Percentiles rank a stretch among this genome's conserved stretches.
These are phyloP conservation scores for Penaeus monodon DNA, from an alignment of 2,888 invertebrate genomes.

Conservation along the genomic window DNA sequence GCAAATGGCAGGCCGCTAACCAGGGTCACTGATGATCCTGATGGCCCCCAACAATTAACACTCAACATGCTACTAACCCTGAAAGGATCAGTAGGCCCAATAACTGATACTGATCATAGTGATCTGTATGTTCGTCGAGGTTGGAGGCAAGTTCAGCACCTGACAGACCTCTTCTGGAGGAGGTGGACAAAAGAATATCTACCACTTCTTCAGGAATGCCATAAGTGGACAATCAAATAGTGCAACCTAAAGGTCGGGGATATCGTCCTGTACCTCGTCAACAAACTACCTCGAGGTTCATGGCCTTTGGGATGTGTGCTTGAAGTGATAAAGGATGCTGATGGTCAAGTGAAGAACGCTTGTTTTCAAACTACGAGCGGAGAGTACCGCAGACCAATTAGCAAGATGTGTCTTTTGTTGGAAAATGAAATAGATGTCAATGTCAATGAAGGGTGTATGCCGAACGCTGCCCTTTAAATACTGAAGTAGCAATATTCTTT, in stretches of 20 bases:
- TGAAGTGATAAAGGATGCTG: neutral
- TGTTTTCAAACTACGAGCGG: too few relatives aligned
- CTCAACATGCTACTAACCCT: too few relatives aligned
- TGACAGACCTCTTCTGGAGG: neutral
- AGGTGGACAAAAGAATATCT: slow-evolving; percentile 1
- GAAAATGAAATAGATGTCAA: too few relatives aligned
- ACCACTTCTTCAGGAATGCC: neutral
- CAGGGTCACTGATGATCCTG: neutral
- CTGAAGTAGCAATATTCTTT: too few relatives aligned
- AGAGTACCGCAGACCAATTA: too few relatives aligned
- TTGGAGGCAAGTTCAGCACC: neutral
- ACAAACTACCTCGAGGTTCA: neutral
- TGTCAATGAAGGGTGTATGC: too few relatives aligned
- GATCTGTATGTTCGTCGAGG: too few relatives aligned
- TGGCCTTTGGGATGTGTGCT: neutral
- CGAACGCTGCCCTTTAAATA: too few relatives aligned
- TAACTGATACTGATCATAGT: too few relatives aligned
- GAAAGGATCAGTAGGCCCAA: too few relatives aligned
- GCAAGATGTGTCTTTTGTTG: too few relatives aligned
- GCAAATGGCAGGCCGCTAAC: slow-evolving; percentile 18
- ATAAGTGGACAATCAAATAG: neutral
- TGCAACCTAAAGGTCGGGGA: neutral
- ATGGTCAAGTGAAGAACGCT: neutral
- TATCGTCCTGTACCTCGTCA: neutral
- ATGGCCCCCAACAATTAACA: neutral